phyloP scores from a whole-genome alignment of 1,140 invertebrate species.

The Bicyclus anynana region DNA sequence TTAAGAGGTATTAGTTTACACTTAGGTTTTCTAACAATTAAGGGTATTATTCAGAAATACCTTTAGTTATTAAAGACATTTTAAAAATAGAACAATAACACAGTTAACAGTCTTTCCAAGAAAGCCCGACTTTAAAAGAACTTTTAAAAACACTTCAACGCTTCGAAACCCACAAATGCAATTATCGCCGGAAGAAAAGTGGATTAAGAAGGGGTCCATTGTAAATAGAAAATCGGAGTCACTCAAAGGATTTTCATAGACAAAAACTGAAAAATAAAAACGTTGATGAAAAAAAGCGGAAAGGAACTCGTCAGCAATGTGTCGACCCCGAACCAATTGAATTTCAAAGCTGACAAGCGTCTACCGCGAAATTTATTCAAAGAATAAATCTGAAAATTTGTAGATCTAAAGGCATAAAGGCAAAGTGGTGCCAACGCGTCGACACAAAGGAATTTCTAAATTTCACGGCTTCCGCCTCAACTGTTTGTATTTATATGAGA shows the following conservation, averaged over 20 bases:
- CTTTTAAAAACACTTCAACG: conserved; percentile 22
- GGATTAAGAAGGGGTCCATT: conserved; percentile 23
- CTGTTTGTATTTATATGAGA: conserved; percentile 71
- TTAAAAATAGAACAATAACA: conserved; percentile 1
- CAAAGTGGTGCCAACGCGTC: conserved; percentile 68
- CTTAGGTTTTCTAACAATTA: not conserved
- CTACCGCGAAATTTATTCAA: conserved; percentile 76
- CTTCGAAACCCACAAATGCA: conserved; percentile 21
- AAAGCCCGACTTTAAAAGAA: conserved; percentile 14
- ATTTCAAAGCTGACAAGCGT: conserved; percentile 75
- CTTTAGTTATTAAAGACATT: not conserved
- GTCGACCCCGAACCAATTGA: conserved; percentile 73
- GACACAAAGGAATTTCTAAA: conserved; percentile 77
- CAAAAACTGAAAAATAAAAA: conserved; percentile 46
- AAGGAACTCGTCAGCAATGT: conserved; percentile 69
- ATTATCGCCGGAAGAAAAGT: conserved; percentile 22
- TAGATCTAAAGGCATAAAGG: conserved; percentile 74
- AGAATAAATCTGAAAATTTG: conserved; percentile 78
- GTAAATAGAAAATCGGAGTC: conserved; percentile 26
- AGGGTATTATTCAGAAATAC: not conserved
- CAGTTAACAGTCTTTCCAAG: conserved; percentile 4
- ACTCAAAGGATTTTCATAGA: conserved; percentile 33
- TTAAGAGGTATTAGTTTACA: not conserved
- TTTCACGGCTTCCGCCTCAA: conserved; percentile 71
- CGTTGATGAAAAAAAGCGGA: conserved; percentile 55